Percentiles rank a stretch among this genome's conserved stretches.
These are phyloP conservation scores for Drosophila parthenogenetica DNA, from an alignment of 2,888 invertebrate genomes.

Conservation along the genomic window DNA sequence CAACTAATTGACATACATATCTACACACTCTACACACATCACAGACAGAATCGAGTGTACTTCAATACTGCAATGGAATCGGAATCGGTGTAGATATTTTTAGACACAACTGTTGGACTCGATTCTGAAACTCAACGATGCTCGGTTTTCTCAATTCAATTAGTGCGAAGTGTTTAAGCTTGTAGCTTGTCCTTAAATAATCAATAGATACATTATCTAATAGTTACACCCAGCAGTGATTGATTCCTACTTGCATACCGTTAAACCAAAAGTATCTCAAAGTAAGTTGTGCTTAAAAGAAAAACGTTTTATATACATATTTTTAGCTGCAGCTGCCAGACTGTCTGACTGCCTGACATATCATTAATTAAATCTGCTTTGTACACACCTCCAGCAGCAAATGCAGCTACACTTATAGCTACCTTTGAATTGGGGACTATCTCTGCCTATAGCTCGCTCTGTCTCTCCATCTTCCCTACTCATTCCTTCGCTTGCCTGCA, in stretches of 20 bases:
- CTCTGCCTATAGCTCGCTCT: neutral
- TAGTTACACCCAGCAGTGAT: neutral
- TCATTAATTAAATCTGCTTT: constrained; percentile 54
- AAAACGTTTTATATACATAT: neutral
- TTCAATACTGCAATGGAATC: constrained; percentile 61
- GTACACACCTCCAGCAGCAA: constrained; percentile 10
- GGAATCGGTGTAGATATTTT: constrained; percentile 54
- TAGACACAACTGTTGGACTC: constrained; percentile 32
- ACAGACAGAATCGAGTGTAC: constrained; percentile 50
- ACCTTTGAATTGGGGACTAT: constrained; percentile 29
- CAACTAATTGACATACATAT: constrained; percentile 73
- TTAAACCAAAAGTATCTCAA: neutral
- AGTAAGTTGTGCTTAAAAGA: neutral
- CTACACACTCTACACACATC: constrained; percentile 36
- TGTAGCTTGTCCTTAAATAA: neutral
- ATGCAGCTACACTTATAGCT: constrained; percentile 24
- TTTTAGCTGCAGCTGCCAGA: constrained; percentile 27
- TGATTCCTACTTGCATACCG: neutral
- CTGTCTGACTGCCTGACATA: constrained; percentile 27
- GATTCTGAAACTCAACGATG: constrained; percentile 41
- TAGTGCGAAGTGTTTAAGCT: neutral
- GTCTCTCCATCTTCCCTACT: neutral
- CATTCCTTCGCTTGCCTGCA: constrained; percentile 10
- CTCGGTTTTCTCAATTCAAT: neutral
- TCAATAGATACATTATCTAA: constrained; percentile 14